Base-by-base conservation (phyloP, 2,888 invertebrate species). In the Sphaeridia pumilis region DNA sequence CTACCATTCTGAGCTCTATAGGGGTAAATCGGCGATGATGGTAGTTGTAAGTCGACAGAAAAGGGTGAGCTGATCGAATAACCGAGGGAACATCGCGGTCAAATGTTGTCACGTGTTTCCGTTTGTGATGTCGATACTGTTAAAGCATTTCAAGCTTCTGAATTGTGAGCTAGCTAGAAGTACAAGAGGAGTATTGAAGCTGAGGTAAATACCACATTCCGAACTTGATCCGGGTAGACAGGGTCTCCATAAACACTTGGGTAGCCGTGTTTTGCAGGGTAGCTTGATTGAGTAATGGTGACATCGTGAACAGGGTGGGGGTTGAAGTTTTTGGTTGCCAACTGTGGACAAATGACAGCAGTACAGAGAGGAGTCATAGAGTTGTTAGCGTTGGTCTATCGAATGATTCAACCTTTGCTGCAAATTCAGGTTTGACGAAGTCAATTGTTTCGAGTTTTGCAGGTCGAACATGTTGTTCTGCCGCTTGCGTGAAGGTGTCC, bases 351-450 rank as follows among this genome's bases (percentile, higher is more conserved):
- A 35, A 35, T 22, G 34, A 4, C 20, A 21, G n/a, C n/a, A n/a
- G n/a, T n/a, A n/a, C n/a, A n/a, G n/a, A n/a, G n/a, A n/a, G n/a
- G n/a, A n/a, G n/a, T n/a, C n/a, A n/a, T n/a, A n/a, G n/a, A n/a
- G n/a, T n/a, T n/a, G n/a, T n/a, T n/a, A n/a, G n/a, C n/a, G n/a
- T n/a, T n/a, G n/a, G n/a, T n/a, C n/a, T n/a, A n/a, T n/a, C n/a
- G n/a, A n/a, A n/a, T n/a, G n/a, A n/a, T n/a, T 5, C 25, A 21
- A 56, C 56, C 45, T 49, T 48, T 17, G 41, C 27, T 41, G 27
- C 10, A 24, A 46, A 57, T 17, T 56, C 52, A n/a, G 56, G 56
- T 35, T 44, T 47, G n/a, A 57, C 45, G 31, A 44, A 54, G 17
- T 21, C 10, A 12, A 57, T 38, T 20, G 24, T 46, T 5, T 43